Base-by-base conservation (phyloP, 1,140 invertebrate species). In the Drosophila bifasciata region DNA sequence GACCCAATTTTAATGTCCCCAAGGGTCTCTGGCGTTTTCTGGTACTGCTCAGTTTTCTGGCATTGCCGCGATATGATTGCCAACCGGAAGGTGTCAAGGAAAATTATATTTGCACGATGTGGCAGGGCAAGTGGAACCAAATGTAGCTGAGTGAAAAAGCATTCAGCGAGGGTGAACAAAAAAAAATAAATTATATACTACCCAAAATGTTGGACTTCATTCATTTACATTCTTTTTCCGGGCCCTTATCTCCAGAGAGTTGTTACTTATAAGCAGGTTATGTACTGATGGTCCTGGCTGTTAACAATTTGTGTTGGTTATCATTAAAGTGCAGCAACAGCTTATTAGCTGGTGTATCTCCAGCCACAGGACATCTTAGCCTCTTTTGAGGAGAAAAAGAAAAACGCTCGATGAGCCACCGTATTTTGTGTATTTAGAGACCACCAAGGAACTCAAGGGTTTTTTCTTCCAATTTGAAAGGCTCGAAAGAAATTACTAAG, bases 71-170 rank as follows among this genome's bases (percentile, higher is more conserved):
- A 85, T 86, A 85, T 85, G 81, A 85, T 86, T 85, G 81, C 81
- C 76, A 85, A 85, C 81, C 81, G 81, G 81, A 85, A 85, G 80
- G 86, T 86, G 81, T 77, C 81, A 75, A 76, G 72, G 81, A 85
- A 85, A 88, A 86, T 86, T 86, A 86, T 78, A 86, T 88, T 86
- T 86, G 74, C 77, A 81, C 67, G 59, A 61, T 62, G 55, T 59
- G 57, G 46, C 46, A 15, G 51, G 36, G 41, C 9, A 58, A 61
- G 60, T 52, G 60, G 56, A 19, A 45, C 32, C 11, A 11, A 11
- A 36, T 36, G 44, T 48, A 45, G 36, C 16, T 23, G 17, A 23
- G 3, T 41, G 51, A 9, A 16, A 21, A 17, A 13, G 21, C 28
- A 49, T 11, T 43, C 7, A 39, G 4, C 5, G 59, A 44, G 53